Conservation (phyloP, 2,797 vertebrate genomes). For the Trachurus trachurus region DNA sequence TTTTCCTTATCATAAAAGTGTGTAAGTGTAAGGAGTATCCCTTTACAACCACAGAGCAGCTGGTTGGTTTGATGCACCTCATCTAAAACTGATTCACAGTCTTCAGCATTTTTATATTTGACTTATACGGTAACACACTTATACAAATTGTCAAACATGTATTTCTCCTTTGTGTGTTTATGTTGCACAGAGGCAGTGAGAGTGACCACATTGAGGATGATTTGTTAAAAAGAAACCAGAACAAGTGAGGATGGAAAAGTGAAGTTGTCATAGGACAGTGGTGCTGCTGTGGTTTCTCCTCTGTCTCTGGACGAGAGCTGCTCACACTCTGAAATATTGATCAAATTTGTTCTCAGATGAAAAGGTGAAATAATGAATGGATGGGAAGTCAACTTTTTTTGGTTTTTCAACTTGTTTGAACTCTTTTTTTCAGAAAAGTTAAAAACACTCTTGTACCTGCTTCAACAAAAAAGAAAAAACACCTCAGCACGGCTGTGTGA, state of each 20-base stretch:
- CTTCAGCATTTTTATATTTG: conserved; percentile 20
- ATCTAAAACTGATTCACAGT: conserved; percentile 4
- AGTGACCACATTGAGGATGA: conserved; percentile 10
- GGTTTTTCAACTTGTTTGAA: conserved; percentile 17
- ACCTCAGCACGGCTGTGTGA: neutral
- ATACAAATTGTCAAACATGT: conserved; percentile 18
- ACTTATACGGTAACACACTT: conserved; percentile 1
- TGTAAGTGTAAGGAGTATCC: neutral
- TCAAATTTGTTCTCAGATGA: conserved; percentile 3
- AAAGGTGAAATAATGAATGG: neutral
- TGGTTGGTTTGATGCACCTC: conserved; percentile 19
- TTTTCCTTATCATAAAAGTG: conserved; percentile 10
- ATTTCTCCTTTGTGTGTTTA: conserved; percentile 13
- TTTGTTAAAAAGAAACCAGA: neutral
- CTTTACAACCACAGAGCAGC: neutral
- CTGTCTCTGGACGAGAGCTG: conserved; percentile 8
- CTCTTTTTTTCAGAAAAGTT: neutral
- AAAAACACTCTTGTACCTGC: neutral
- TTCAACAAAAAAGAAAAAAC: neutral
- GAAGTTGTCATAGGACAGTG: neutral
- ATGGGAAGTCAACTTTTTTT: neutral
- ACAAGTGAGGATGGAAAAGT: conserved; percentile 24
- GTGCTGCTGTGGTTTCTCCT: conserved; percentile 29
- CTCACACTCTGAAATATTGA: conserved; percentile 10
- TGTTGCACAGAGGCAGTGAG: conserved; percentile 11